Percentiles rank a stretch among this genome's conserved stretches.
These are phyloP conservation scores for Hydra vulgaris DNA, from an alignment of 30 jellyfish, hydroid and myxozoan species.

Conservation along the genomic window DNA sequence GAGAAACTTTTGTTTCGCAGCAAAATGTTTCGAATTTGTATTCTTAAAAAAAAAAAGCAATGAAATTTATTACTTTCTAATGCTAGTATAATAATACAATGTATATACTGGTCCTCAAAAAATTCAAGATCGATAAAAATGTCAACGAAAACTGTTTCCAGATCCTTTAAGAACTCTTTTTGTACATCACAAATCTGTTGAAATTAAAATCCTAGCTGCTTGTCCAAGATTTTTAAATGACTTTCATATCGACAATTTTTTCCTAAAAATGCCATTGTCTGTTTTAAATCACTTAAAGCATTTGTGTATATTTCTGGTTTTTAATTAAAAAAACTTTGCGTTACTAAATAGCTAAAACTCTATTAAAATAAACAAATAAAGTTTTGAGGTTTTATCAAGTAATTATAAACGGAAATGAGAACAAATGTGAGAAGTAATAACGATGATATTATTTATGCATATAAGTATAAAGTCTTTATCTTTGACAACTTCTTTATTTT, in stretches of 20 bases:
- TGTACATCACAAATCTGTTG: neutral
- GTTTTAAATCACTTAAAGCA: neutral
- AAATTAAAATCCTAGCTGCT: neutral
- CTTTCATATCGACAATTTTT: neutral
- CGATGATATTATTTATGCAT: too few relatives aligned
- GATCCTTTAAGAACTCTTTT: neutral
- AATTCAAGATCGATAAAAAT: neutral
- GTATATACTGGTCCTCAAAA: too few relatives aligned
- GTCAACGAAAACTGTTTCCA: neutral
- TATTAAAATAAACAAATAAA: too few relatives aligned
- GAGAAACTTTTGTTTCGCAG: too few relatives aligned
- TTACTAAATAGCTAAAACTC: neutral
- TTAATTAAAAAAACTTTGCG: neutral
- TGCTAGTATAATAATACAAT: too few relatives aligned
- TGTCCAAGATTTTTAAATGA: neutral
- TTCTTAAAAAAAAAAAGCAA: too few relatives aligned
- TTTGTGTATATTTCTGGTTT: neutral
- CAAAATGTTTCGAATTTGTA: too few relatives aligned
- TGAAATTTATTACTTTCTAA: too few relatives aligned
- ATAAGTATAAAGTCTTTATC: too few relatives aligned
- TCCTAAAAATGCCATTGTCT: neutral
- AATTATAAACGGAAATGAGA: neutral
- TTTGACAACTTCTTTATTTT: too few relatives aligned
- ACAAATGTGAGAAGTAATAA: too few relatives aligned
- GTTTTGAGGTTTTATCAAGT: neutral